Percentiles rank a stretch among this genome's conserved stretches.
Conservation (phyloP, 1,140 invertebrate genomes). For the Tetramorium alpestre region DNA sequence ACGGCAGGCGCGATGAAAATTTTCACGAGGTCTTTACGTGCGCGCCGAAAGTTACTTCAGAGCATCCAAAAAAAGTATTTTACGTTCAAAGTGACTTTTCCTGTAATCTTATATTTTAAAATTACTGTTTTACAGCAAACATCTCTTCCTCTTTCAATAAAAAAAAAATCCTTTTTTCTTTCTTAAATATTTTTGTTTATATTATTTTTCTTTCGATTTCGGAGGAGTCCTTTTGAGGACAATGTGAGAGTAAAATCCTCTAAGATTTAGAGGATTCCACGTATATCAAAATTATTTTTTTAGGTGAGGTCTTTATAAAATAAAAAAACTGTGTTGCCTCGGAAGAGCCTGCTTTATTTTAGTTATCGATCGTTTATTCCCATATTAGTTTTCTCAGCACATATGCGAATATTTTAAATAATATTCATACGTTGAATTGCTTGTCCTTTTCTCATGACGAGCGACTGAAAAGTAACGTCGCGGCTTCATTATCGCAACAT, state of each 20-base stretch:
- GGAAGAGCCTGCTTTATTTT: background rate
- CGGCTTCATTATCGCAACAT: constrained; percentile 19
- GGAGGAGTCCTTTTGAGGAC: no score
- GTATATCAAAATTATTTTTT: no score
- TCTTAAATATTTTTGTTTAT: no score
- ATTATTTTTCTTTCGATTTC: no score
- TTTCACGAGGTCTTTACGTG: background rate
- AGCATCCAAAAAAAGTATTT: no score
- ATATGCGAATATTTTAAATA: background rate
- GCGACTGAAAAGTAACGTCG: background rate
- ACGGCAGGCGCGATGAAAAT: background rate
- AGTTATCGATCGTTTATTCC: background rate
- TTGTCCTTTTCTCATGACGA: background rate
- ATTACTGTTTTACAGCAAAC: no score
- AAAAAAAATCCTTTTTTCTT: no score
- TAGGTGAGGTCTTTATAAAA: background rate
- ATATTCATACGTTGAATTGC: background rate
- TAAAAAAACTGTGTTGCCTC: background rate
- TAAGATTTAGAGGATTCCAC: no score
- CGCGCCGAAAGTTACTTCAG: background rate
- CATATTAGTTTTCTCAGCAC: background rate
- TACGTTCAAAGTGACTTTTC: no score
- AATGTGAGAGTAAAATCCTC: no score
- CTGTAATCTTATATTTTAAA: no score
- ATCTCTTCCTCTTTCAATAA: no score